Conservation (phyloP, 2,797 vertebrate genomes). For the Eurystomus glaucurus region DNA sequence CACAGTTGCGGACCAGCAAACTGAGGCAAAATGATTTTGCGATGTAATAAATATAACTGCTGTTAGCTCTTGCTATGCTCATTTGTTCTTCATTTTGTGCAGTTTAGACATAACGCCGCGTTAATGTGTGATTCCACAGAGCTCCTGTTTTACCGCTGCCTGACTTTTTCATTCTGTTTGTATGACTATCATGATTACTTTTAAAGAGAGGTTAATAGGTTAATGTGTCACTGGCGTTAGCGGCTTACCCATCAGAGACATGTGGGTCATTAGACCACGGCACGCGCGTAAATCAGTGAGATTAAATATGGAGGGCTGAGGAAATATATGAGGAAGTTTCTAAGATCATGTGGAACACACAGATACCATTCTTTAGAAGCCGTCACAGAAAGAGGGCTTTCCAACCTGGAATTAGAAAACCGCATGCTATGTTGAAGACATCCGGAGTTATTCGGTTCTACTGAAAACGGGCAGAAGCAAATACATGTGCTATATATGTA, state of each 20-base stretch:
- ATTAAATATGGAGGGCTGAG: slow-evolving; percentile 32
- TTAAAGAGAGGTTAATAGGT: slow-evolving; percentile 71
- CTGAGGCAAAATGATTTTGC: slow-evolving; percentile 16
- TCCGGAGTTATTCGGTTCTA: not conserved
- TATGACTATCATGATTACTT: slow-evolving; percentile 21
- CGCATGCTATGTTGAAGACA: not conserved
- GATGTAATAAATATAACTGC: not conserved
- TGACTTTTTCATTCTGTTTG: slow-evolving; percentile 16
- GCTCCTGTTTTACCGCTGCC: not conserved
- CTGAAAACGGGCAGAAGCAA: slow-evolving; percentile 15
- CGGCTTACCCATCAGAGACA: slow-evolving; percentile 40
- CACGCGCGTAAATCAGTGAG: slow-evolving; percentile 42
- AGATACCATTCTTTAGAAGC: not conserved
- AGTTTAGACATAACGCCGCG: not conserved
- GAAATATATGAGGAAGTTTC: slow-evolving; percentile 53
- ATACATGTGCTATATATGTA: not conserved
- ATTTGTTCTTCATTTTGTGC: not conserved
- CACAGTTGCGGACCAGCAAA: not conserved
- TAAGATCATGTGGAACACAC: not conserved
- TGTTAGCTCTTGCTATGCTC: not conserved
- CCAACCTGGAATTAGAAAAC: slow-evolving; percentile 5
- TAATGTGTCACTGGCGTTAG: slow-evolving; percentile 61
- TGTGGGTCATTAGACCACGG: slow-evolving; percentile 34
- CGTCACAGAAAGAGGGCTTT: not conserved
- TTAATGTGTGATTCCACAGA: not conserved